Percentiles rank a stretch among this genome's conserved stretches.
These are phyloP conservation scores for Aleiodes leptofemur DNA, from an alignment of 2,888 invertebrate species.

Conservation along the genomic window DNA sequence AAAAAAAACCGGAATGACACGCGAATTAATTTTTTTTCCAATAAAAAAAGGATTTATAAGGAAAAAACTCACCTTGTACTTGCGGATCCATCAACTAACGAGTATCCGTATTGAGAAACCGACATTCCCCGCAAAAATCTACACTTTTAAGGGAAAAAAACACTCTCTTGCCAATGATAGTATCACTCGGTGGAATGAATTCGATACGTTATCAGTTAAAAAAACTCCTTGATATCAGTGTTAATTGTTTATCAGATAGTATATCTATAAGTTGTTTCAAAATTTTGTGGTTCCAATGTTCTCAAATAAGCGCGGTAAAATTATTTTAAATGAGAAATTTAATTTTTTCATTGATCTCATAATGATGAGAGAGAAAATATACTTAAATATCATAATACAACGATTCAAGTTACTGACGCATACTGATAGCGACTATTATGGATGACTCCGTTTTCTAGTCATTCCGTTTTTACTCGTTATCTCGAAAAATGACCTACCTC, in stretches of 20 bases:
- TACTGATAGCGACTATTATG: conserved; percentile 43
- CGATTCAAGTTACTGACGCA: conserved; percentile 43
- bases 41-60: no score
- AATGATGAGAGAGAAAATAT: background rate
- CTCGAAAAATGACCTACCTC: conserved; percentile 54
- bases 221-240: conserved; percentile 29
- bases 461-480: conserved; percentile 42
- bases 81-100: conserved; percentile 11
- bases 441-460: conserved; percentile 35
- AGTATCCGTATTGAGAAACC: conserved; percentile 7
- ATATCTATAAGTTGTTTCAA: background rate
- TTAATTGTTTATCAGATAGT: conserved; percentile 34
- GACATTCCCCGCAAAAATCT: conserved; percentile 26
- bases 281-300: background rate
- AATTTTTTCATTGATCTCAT: background rate
- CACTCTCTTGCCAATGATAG: background rate
- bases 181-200: background rate
- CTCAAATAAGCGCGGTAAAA: background rate
- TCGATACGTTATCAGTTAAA: conserved; percentile 39
- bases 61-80: conserved; percentile 22
- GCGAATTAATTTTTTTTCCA: background rate
- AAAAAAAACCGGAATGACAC: background rate
- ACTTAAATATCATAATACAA: background rate
- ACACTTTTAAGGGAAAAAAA: no score
- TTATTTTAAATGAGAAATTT: background rate